Evolutionary conservation across 2,888 invertebrate genomes (phyloP), one percentile per base, ranked within the genome.

Genomic region (Coenonympha glycerion): DNA sequence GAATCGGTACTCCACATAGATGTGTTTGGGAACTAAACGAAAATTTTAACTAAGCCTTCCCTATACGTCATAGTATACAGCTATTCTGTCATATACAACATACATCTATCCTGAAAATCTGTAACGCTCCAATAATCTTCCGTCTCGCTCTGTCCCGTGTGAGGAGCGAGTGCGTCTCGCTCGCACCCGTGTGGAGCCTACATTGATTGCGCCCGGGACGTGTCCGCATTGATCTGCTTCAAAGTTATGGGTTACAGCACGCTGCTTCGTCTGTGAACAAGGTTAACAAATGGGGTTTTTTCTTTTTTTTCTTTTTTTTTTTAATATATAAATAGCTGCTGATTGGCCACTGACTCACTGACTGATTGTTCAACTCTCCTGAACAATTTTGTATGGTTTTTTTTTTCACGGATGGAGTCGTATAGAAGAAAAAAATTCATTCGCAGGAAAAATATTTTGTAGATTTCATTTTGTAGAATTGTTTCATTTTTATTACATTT

Each of bases 201-300:
- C 58, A 57, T 58, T 57, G 60, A 58, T 59, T 59, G 52, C 52
- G 55, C 47, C 60, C 56, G 55, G 58, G 55, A 57, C 55, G 52
- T 56, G 33, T 52, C 53, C 53, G 51, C 48, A 58, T 58, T 51
- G 58, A 58, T 58, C 57, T 58, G 52, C 56, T 50, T 53, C 42
- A 42, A 15, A 52, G 49, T 46, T 50, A 47, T 47, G 39, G 45
- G 47, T 22, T 47, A 52, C 5, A 39, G 15, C 39, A 24, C 39
- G 24, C 22, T 3, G 22, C 9, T 24, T 15, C 22, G 9, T 15
- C 24, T 15, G 24, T 8, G 15, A 15, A 5, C 8, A 13, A 39
- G 24, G 9, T 18, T 11, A 15, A 13, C 5, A 8, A 13, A 13
- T 4, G n/a, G n/a, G n/a, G n/a, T n/a, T n/a, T n/a, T n/a, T n/a